Conservation (phyloP, 1,140 invertebrate species). For the Dolichoris vasculosae region DNA sequence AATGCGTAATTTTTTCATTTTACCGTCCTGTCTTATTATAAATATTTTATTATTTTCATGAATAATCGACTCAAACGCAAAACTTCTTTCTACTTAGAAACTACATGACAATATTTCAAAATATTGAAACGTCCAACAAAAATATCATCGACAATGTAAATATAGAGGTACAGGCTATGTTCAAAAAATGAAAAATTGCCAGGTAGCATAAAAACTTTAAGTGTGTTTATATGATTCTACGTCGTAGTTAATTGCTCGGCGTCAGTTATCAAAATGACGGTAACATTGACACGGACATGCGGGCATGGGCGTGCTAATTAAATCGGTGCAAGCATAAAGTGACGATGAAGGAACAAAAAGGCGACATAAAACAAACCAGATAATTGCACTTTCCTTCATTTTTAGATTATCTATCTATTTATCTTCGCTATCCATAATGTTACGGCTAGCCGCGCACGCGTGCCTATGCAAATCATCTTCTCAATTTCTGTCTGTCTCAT, state of each 20-base stretch:
- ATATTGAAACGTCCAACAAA: no score
- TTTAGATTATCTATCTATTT: not conserved
- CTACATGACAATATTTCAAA: no score
- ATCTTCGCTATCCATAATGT: slow-evolving; percentile 43
- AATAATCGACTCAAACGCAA: no score
- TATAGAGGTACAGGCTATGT: no score
- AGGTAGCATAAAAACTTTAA: no score
- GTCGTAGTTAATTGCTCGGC: not conserved
- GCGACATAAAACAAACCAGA: not conserved
- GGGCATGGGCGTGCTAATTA: not conserved
- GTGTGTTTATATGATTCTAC: no score
- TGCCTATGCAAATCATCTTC: slow-evolving; percentile 59
- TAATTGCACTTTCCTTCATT: not conserved
- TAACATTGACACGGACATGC: no score
- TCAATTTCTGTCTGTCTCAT: not conserved
- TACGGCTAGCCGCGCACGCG: slow-evolving; percentile 57
- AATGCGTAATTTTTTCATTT: not conserved
- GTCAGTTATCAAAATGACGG: not conserved
- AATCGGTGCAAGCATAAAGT: not conserved
- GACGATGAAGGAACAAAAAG: not conserved
- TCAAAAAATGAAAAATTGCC: no score
- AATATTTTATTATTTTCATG: no score
- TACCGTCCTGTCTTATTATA: no score
- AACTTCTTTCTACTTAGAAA: no score
- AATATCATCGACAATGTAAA: no score